Evolutionary conservation across 2,888 invertebrate species (phyloP), one percentile per base, ranked within the genome.

Genomic region (Sinopyrophorus schimmeli): DNA sequence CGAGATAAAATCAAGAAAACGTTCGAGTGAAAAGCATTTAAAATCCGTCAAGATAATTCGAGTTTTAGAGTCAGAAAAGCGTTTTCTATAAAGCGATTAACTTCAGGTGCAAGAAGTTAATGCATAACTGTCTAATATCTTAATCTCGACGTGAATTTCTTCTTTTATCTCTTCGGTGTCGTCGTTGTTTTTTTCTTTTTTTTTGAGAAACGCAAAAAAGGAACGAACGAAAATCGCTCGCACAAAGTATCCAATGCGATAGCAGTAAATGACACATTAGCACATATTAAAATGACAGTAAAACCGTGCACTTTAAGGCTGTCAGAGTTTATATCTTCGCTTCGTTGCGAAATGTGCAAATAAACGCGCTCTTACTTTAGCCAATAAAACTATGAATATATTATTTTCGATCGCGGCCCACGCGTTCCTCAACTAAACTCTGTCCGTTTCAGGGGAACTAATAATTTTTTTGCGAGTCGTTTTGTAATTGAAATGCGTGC

Each of bases 261-360:
- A 52, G 57, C 52, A 56, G 55, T 55, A 57, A 59, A 58, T 55
- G 59, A 56, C 53, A 57, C 57, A 57, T 57, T 56, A 59, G 59
- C 56, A 53, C 53, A 49, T 54, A 59, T 59, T 55, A 56, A 57
- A 51, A 43, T 55, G 53, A 56, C 53, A 51, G 50, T 58, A 46
- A 55, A 44, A 49, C 41, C 42, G 18, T 40, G 39, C 40, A 47
- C 46, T 47, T 50, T 54, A 44, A 39, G 40, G 37, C 37, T 42
- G 41, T 43, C 31, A 42, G 26, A 31, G 38, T 43, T 43, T 41
- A 43, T 43, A 28, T 43, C 35, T 26, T 26, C 26, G 18, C 23
- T 10, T 23, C 44, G 47, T 32, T 35, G 46, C 24, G 37, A 26
- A 47, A 52, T 34, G 41, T 42, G 26, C 32, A 47, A 51, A 47